Percentiles rank a stretch among this genome's conserved stretches.
phyloP scores from a whole-genome alignment of 30 jellyfish, hydroid and myxozoan species.

The Rhopilema esculentum region DNA sequence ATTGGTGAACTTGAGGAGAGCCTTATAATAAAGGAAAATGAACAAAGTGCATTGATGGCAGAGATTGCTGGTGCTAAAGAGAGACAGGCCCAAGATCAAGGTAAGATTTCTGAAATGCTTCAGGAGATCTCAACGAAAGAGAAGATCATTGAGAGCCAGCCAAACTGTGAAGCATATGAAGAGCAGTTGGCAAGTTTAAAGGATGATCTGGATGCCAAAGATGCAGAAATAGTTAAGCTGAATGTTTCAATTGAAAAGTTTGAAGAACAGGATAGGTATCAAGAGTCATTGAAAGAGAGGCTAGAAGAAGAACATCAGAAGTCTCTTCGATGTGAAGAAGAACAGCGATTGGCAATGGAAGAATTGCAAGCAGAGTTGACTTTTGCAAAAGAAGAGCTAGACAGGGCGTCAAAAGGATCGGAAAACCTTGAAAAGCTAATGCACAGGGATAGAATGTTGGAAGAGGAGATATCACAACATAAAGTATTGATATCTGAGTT shows the following conservation, averaged over 20 bases:
- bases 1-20: neutral
- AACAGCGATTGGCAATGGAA: neutral
- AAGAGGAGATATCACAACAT: slow-evolving; percentile 16
- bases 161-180: neutral
- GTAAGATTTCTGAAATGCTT: neutral
- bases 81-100: neutral
- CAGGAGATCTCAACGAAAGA: neutral
- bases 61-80: slow-evolving; percentile 12
- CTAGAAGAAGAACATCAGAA: slow-evolving; percentile 9
- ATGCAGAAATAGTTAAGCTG: slow-evolving; percentile 20
- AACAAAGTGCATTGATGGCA: neutral
- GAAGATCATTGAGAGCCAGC: neutral
- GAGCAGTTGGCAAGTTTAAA: slow-evolving; percentile 9
- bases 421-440: neutral
- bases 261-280: neutral
- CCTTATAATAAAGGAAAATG: slow-evolving; percentile 18
- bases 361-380: neutral
- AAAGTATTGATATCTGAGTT: neutral
- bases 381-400: neutral
- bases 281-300: neutral
- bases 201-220: slow-evolving; percentile 21
- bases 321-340: neutral
- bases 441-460: neutral
- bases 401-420: neutral
- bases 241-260: slow-evolving; percentile 3